Evolutionary conservation across 1,140 invertebrate genomes (phyloP).

Genomic region (Agrilus planipennis): DNA sequence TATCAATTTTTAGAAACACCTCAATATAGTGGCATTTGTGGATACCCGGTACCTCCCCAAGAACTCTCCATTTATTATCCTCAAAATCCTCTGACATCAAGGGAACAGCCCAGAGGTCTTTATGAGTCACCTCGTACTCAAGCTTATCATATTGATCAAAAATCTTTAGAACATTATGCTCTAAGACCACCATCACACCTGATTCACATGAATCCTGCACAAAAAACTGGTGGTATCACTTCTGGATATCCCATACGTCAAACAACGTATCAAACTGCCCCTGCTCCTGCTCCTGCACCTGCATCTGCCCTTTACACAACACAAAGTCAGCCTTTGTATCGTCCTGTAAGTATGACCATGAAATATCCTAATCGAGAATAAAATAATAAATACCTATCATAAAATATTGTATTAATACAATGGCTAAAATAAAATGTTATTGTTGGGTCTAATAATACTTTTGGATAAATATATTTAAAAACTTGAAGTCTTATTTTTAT

Average conservation of each 20-base stretch:
- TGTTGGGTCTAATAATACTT: not conserved
- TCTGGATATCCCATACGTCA: conserved; percentile 30
- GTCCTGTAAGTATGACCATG: conserved; percentile 22
- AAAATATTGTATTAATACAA: not conserved
- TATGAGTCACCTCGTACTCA: conserved; percentile 25
- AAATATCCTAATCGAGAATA: conserved; percentile 27
- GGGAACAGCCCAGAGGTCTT: conserved; percentile 25
- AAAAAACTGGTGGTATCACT: conserved; percentile 30
- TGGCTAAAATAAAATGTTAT: not conserved
- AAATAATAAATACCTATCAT: too few relatives aligned
- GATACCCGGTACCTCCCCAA: conserved; percentile 24
- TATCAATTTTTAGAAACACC: conserved; percentile 26
- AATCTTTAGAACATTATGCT: conserved; percentile 26
- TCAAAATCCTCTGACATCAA: conserved; percentile 9
- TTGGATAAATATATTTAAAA: not conserved
- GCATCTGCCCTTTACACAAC: conserved; percentile 27
- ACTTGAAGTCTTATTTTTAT: not conserved
- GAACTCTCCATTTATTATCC: conserved; percentile 19
- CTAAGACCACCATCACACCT: conserved; percentile 23
- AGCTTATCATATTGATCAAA: conserved; percentile 28
- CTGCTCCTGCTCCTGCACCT: conserved; percentile 25
- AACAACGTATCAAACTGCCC: conserved; percentile 27
- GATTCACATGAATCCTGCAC: conserved; percentile 28
- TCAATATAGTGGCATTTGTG: conserved; percentile 27
- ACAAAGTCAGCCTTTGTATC: conserved; percentile 29